Conservation (phyloP, 2,113 vertebrate species). For the Pungitius pungitius region DNA sequence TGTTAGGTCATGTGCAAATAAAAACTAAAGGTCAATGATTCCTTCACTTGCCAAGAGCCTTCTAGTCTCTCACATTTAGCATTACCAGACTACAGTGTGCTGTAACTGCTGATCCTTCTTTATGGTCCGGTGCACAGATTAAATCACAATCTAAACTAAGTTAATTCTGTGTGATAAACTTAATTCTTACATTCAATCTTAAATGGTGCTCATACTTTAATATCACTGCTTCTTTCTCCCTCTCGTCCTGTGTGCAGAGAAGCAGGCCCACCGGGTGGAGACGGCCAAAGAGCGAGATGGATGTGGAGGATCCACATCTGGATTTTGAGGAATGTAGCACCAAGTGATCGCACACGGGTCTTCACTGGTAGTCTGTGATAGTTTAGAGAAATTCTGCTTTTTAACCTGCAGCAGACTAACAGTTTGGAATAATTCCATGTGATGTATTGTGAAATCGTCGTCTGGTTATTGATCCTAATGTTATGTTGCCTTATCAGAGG, state of each 20-base stretch:
- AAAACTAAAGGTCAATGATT: not conserved
- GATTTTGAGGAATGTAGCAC: constrained; percentile 78
- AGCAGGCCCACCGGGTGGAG: constrained; percentile 77
- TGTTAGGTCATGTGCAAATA: not conserved
- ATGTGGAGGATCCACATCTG: constrained; percentile 80
- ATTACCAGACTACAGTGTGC: too few species aligned
- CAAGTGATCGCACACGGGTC: constrained; percentile 58
- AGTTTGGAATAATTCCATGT: not conserved
- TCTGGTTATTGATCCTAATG: not conserved
- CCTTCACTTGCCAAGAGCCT: not conserved
- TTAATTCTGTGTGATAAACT: not conserved
- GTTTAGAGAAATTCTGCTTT: not conserved
- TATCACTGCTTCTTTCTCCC: not conserved
- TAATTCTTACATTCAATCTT: not conserved
- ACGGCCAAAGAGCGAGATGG: constrained; percentile 84
- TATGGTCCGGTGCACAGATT: too few species aligned
- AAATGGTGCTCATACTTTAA: not conserved
- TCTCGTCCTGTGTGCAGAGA: constrained; percentile 39
- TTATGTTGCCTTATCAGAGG: not conserved
- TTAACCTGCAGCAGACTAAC: not conserved
- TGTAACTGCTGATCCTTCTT: not conserved
- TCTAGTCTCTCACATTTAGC: not conserved
- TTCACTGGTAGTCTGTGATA: not conserved
- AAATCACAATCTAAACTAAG: not conserved
- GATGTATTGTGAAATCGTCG: not conserved